Evolutionary conservation across 1,140 invertebrate species (phyloP), one percentile per base, ranked within the genome.

Genomic region (Bombus consobrinus): DNA sequence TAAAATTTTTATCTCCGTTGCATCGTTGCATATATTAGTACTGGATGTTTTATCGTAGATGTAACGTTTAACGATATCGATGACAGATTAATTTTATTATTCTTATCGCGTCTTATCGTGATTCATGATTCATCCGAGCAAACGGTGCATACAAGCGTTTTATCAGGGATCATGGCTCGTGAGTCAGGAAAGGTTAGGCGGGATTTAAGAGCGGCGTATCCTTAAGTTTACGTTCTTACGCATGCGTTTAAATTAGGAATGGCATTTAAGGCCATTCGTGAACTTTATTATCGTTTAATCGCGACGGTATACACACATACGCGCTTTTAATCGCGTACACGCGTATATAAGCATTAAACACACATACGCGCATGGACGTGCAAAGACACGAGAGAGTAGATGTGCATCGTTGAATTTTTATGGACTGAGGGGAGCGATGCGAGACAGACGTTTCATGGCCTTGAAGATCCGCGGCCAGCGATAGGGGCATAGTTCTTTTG

Each of bases 381-480:
- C 37, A 34, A 62, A 75, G 84, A 86, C 78, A 82, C 76, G 53
- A 80, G 77, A 80, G 64, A 74, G 84, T 86, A 86, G 84, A 68
- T 86, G 84, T 86, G 69, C 78, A 81, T 86, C 84, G 84, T 86
- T 86, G 84, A 86, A 86, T 86, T 86, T 86, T 86, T 86, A 86
- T 86, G 84, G 79, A 69, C 80, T 75, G 80, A 82, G 84, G 84
- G 84, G 84, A 86, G 84, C 84, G 84, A 82, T 82, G 84, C 84
- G 84, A 86, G 84, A 81, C 84, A 86, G 84, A 86, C 84, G 80
- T 81, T 86, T 82, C 84, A 80, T 86, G 84, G 84, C 84, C 84
- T 86, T 86, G 84, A 82, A 86, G 84, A 86, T 86, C 84, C 69
- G 80, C 78, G 80, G 59, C 69, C 72, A 34, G 71, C 84, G 84